phyloP scores from a whole-genome alignment of 2,888 invertebrate species.

The Hypolimnas misippus region DNA sequence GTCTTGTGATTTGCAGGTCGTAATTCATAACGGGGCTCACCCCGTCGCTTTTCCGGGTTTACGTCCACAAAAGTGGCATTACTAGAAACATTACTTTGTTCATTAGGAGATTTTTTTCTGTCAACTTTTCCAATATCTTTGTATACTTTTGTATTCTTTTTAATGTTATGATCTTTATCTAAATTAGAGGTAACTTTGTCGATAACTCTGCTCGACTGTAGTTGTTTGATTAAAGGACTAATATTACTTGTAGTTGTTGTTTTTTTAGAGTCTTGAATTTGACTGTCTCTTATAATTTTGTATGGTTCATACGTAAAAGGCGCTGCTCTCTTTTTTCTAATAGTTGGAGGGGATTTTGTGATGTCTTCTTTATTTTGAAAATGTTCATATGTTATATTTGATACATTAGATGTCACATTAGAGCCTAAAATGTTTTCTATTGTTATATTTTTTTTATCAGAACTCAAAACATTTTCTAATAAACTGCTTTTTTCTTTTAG shows the following conservation, averaged over 20 bases:
- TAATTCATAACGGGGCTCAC: conserved; percentile 75
- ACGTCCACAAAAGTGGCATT: conserved; percentile 63
- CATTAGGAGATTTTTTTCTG: conserved; percentile 51
- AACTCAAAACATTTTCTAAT: neutral
- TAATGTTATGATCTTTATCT: conserved; percentile 59
- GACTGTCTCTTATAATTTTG: conserved; percentile 74
- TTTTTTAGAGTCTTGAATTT: conserved; percentile 70
- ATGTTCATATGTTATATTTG: conserved; percentile 6
- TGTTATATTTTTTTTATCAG: neutral
- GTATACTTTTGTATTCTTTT: conserved; percentile 59
- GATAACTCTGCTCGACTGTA: conserved; percentile 68
- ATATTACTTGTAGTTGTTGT: conserved; percentile 67
- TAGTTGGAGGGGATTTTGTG: conserved; percentile 44
- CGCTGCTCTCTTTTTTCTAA: conserved; percentile 62
- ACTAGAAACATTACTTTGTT: conserved; percentile 45
- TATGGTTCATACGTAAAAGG: conserved; percentile 78
- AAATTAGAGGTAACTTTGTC: conserved; percentile 60
- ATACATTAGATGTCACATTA: neutral
- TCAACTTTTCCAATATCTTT: conserved; percentile 71
- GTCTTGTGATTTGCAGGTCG: conserved; percentile 65
- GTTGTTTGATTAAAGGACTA: conserved; percentile 73
- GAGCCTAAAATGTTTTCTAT: neutral
- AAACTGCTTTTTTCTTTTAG: neutral
- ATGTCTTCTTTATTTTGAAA: conserved; percentile 55
- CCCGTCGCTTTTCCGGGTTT: conserved; percentile 64